Conservation (phyloP, 2,888 invertebrate species). For the Andrena bucephala region DNA sequence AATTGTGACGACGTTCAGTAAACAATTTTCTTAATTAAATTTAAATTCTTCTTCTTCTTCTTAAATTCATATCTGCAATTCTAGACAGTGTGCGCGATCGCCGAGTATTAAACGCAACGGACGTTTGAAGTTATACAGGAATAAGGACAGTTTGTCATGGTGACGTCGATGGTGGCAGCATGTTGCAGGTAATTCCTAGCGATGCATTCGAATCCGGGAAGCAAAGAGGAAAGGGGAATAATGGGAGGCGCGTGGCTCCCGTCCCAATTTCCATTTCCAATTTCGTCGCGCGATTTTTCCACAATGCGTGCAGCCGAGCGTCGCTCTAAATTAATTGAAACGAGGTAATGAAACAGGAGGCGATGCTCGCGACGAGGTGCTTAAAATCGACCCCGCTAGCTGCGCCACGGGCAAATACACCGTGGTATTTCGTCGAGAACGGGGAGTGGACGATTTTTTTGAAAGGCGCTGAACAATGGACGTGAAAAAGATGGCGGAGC, state of each 20-base stretch:
- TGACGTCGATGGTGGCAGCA: too few species aligned
- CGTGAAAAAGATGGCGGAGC: neutral
- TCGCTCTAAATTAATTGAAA: constrained; percentile 54
- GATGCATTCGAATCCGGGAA: neutral
- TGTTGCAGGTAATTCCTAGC: neutral
- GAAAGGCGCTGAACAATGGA: neutral
- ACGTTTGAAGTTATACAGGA: too few species aligned
- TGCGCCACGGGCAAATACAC: constrained; percentile 2
- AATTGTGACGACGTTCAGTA: too few species aligned
- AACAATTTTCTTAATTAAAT: too few species aligned
- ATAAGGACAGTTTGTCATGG: too few species aligned
- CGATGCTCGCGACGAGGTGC: constrained; percentile 23
- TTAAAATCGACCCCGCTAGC: constrained; percentile 51
- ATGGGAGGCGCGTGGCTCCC: neutral
- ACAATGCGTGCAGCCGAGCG: constrained; percentile 13
- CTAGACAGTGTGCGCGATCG: too few species aligned
- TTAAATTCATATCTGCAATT: too few species aligned
- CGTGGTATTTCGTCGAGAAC: constrained; percentile 17
- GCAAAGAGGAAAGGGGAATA: neutral
- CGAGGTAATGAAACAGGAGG: constrained; percentile 48
- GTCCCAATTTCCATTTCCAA: constrained; percentile 44
- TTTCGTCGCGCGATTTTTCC: constrained; percentile 36
- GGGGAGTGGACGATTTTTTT: neutral
- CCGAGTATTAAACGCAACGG: too few species aligned
- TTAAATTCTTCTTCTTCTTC: too few species aligned